Evolutionary conservation across 2,888 invertebrate species (phyloP), one percentile per base, ranked within the genome.

Genomic region (Nycteola revayana): DNA sequence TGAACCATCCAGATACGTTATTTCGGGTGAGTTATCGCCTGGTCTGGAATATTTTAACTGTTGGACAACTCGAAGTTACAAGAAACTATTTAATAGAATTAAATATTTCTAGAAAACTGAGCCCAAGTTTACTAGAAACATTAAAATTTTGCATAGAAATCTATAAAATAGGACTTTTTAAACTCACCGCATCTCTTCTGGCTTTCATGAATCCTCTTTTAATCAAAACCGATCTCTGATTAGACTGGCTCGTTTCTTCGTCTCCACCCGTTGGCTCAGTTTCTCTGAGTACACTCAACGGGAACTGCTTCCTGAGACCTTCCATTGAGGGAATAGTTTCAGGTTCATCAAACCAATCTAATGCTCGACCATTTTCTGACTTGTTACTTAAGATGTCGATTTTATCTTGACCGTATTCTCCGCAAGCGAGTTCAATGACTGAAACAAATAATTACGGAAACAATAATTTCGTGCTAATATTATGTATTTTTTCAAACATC

Each of bases 371-470:
- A 60, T 96, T 96, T 47, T 92, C 90, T 0, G 93, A 91, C 32
- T 92, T 93, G 4, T 84, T 80, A 8, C 93, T 92, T 56, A 96
- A 86, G 0, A 79, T 63, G 7, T 91, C 82, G 8, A 95, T 91
- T 76, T 93, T 94, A 51, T 96, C 96, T 17, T 92, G 91, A 0
- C 97, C 98, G 63, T 97, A 94, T 82, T 98, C 98, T 0, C 94
- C 97, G 54, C 96, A 95, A 0, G 98, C 96, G 56, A 98, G 80
- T 85, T 98, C 98, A 64, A 98, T 97, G 17, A 97, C 97, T 98
- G 21, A 2, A 21, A 21, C 7, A 21, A 21, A 21, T 5, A 24
- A 9, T n/a, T n/a, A n/a, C n/a, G n/a, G n/a, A n/a, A n/a, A n/a
- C n/a, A n/a, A n/a, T n/a, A n/a, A n/a, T n/a, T n/a, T n/a, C n/a